These are phyloP conservation scores for Hyperopisus bebe DNA, from an alignment of 2,113 vertebrate genomes.

Conservation along the genomic window DNA sequence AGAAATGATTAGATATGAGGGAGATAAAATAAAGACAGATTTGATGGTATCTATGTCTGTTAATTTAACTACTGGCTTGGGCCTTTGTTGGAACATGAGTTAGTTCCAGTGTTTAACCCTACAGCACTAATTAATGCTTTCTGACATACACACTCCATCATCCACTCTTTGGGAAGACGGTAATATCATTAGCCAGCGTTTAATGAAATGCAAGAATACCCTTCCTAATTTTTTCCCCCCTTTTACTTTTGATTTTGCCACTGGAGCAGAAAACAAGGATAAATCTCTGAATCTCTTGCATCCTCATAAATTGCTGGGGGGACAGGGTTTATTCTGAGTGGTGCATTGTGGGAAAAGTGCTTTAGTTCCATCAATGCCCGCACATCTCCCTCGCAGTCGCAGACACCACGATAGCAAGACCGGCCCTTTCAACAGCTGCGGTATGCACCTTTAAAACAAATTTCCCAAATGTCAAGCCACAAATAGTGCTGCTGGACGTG, in stretches of 20 bases:
- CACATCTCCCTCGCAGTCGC: neutral
- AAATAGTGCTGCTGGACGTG: neutral
- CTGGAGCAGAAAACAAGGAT: slow-evolving; percentile 90
- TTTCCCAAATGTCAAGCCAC: neutral
- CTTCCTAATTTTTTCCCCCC: slow-evolving; percentile 86
- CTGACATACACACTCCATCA: slow-evolving; percentile 91
- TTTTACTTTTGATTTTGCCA: slow-evolving; percentile 29
- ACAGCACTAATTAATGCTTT: slow-evolving; percentile 97
- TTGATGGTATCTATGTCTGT: slow-evolving; percentile 94
- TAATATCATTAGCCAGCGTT: slow-evolving; percentile 97
- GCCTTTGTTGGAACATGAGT: slow-evolving; percentile 98
- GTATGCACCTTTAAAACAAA: neutral
- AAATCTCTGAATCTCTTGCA: slow-evolving; percentile 76
- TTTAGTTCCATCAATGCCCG: neutral
- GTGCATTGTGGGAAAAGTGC: neutral
- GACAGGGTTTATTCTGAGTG: neutral
- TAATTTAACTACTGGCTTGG: slow-evolving; percentile 97
- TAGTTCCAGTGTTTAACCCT: slow-evolving; percentile 99
- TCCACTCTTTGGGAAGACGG: slow-evolving; percentile 94
- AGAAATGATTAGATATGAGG: slow-evolving; percentile 70
- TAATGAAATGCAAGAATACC: slow-evolving; percentile 99
- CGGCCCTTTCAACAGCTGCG: neutral
- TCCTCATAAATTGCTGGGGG: slow-evolving; percentile 40
- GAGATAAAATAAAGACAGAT: slow-evolving; percentile 80
- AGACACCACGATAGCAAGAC: neutral